These are phyloP conservation scores for Penaeus chinensis DNA, from an alignment of 1,140 invertebrate species.

Conservation along the genomic window DNA sequence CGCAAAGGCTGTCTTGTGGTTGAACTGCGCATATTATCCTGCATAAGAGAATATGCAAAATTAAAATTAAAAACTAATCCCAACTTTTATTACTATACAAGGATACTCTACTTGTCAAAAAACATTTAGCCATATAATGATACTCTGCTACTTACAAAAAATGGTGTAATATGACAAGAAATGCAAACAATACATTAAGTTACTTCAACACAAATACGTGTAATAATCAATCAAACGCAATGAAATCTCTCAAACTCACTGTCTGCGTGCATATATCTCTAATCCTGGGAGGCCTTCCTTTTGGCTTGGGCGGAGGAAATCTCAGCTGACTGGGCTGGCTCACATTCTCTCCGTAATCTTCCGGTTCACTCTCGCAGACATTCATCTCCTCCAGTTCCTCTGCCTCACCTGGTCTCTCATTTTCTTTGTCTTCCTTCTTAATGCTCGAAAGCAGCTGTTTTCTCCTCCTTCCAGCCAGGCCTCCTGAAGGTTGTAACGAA, in stretches of 20 bases:
- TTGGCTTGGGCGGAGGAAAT: conserved; percentile 41
- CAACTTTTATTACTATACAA: too few relatives aligned
- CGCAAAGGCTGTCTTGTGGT: conserved; percentile 4
- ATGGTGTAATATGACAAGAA: too few relatives aligned
- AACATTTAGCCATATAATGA: too few relatives aligned
- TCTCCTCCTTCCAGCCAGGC: neutral
- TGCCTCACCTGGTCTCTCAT: conserved; percentile 4
- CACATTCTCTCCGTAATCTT: conserved; percentile 38
- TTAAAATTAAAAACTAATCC: too few relatives aligned
- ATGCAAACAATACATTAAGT: neutral
- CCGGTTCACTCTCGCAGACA: neutral
- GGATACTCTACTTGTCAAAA: too few relatives aligned
- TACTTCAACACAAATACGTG: neutral
- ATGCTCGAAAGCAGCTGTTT: neutral
- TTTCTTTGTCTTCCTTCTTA: conserved; percentile 44
- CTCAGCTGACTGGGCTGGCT: conserved; percentile 33
- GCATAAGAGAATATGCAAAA: neutral
- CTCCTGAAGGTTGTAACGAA: too few relatives aligned
- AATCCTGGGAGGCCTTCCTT: conserved; percentile 49
- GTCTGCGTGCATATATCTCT: conserved; percentile 42
- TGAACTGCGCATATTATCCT: neutral
- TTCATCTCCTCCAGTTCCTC: neutral
- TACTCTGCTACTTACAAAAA: too few relatives aligned
- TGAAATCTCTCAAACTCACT: conserved; percentile 16
- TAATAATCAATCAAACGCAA: neutral